Conservation (phyloP, 2,797 vertebrate species). For the Paedocypris micromegethes region DNA sequence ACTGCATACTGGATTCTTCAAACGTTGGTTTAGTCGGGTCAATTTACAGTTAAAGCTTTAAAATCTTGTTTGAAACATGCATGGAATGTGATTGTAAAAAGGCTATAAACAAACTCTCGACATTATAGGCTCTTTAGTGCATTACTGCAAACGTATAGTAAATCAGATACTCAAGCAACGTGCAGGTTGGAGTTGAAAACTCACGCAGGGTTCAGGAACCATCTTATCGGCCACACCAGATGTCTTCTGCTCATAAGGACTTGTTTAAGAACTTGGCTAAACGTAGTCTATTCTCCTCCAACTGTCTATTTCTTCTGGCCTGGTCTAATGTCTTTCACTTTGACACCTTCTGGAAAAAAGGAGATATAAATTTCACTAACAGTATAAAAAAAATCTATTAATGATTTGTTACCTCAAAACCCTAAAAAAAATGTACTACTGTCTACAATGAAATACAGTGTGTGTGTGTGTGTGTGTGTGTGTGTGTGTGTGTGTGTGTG, state of each 20-base stretch:
- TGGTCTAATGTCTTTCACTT: slow-evolving; percentile 17
- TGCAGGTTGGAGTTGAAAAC: not conserved
- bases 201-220: slow-evolving; percentile 7
- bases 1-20: slow-evolving; percentile 51
- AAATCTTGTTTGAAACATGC: slow-evolving; percentile 28
- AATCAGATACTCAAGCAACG: not conserved
- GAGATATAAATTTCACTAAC: slow-evolving; percentile 14
- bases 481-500: no score
- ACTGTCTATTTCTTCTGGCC: slow-evolving; percentile 12
- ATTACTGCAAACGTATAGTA: not conserved
- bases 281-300: slow-evolving; percentile 8
- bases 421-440: not conserved
- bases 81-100: slow-evolving; percentile 15
- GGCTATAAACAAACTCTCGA: slow-evolving; percentile 13
- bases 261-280: slow-evolving; percentile 25
- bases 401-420: slow-evolving; percentile 53
- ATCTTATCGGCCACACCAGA: slow-evolving; percentile 15
- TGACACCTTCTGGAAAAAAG: not conserved
- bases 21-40: slow-evolving; percentile 44
- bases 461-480: no score
- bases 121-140: not conserved
- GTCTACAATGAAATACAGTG: no score
- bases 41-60: slow-evolving; percentile 36
- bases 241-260: slow-evolving; percentile 29
- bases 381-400: slow-evolving; percentile 6